phyloP scores from a whole-genome alignment of 2,113 vertebrate genomes.

The Melanerpes formicivorus region DNA sequence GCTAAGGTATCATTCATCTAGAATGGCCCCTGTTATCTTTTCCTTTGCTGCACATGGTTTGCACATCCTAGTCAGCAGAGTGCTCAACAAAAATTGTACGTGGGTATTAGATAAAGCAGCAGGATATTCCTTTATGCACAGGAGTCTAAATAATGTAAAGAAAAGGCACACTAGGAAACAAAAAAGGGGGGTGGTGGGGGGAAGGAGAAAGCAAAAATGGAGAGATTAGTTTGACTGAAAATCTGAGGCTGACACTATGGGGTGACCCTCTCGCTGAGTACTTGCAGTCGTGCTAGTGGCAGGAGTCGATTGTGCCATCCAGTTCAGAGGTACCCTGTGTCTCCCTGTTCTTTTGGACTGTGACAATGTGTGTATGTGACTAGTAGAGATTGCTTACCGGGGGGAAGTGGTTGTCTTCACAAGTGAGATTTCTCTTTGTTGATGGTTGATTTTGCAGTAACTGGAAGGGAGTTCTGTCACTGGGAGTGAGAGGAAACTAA shows the following conservation, averaged over 20 bases:
- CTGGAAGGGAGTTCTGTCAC: not conserved
- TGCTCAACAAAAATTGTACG: accelerated
- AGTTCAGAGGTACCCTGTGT: not conserved
- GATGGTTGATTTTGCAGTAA: not conserved
- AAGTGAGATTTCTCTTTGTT: not conserved
- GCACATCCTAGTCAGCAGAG: not conserved
- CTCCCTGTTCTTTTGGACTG: not conserved
- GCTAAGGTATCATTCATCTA: not conserved
- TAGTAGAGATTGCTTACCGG: not conserved
- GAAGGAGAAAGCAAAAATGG: not conserved
- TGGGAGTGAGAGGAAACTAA: not conserved
- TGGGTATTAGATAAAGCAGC: not conserved
- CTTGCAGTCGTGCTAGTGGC: not conserved
- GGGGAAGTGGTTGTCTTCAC: not conserved
- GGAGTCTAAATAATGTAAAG: not conserved
- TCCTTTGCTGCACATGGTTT: not conserved
- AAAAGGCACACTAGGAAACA: not conserved
- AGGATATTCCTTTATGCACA: not conserved
- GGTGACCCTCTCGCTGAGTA: not conserved
- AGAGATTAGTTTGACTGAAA: not conserved
- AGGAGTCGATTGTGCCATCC: accelerated
- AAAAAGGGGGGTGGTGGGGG: no score
- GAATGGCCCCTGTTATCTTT: not conserved
- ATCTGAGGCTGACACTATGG: not conserved
- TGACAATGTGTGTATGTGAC: not conserved